A percentile compares a stretch with the other conserved stretches of the same genome.
phyloP scores from a whole-genome alignment of 2,888 invertebrate genomes.

The Resseliella maxima region DNA sequence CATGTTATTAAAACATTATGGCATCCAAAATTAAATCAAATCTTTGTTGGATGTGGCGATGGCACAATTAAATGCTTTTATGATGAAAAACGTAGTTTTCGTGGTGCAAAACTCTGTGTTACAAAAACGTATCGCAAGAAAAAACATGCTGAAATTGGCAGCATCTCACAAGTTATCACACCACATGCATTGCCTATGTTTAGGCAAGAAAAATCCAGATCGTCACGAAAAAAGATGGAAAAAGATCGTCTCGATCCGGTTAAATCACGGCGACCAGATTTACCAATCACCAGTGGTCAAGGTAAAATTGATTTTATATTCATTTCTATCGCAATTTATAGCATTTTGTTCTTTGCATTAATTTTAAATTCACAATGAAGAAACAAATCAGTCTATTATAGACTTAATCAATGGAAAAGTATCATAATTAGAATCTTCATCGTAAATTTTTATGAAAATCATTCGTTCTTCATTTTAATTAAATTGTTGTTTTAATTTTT shows the following conservation, averaged over 20 bases:
- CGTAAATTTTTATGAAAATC: too few species aligned
- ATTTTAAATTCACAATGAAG: too few species aligned
- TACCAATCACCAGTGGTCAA: constrained; percentile 81
- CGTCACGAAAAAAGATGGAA: constrained; percentile 89
- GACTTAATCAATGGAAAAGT: too few species aligned
- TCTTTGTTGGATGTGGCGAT: constrained; percentile 92
- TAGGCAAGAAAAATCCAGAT: constrained; percentile 88
- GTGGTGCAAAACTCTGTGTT: constrained; percentile 92
- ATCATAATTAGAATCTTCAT: too few species aligned
- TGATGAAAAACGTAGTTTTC: constrained; percentile 84
- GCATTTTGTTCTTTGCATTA: too few species aligned
- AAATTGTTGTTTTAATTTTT: neutral
- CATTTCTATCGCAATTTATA: neutral
- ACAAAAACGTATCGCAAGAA: constrained; percentile 83
- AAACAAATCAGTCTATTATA: too few species aligned
- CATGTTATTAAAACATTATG: constrained; percentile 90
- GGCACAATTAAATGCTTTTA: constrained; percentile 92
- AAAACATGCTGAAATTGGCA: constrained; percentile 86
- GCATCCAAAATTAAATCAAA: constrained; percentile 98
- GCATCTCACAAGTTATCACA: constrained; percentile 93
- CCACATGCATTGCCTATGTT: constrained; percentile 96
- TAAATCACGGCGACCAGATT: constrained; percentile 83
- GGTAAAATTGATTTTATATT: neutral
- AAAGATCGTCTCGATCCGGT: constrained; percentile 89
- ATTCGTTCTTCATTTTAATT: neutral